A percentile compares a stretch with the other conserved stretches of the same genome.
Conservation (phyloP, 2,797 vertebrate genomes). For the Chloroceryle amazona region DNA sequence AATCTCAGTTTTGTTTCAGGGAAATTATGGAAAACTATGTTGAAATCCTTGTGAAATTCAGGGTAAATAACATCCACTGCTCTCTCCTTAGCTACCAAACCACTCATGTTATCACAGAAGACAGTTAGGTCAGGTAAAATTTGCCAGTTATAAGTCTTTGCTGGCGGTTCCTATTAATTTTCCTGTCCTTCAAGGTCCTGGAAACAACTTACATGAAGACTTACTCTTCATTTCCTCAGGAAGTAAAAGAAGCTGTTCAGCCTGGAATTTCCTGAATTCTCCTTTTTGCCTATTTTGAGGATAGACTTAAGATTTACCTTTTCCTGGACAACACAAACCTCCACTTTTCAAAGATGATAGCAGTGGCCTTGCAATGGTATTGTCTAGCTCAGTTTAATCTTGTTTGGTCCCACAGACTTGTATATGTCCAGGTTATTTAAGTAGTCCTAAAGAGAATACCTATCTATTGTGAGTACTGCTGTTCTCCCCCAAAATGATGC, state of each 20-base stretch:
- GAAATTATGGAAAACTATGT: background rate
- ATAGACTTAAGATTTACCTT: background rate
- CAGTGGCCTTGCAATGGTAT: background rate
- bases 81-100: background rate
- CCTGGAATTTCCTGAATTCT: background rate
- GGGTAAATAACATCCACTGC: background rate
- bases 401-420: background rate
- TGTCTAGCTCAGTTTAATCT: background rate
- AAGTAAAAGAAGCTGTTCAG: background rate
- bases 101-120: background rate
- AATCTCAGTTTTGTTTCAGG: background rate
- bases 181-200: background rate
- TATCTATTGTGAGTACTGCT: background rate
- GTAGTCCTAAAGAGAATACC: background rate
- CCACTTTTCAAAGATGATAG: background rate
- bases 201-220: background rate
- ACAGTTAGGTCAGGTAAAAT: background rate
- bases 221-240: background rate
- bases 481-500: background rate
- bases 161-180: background rate
- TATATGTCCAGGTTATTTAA: background rate
- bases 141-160: background rate
- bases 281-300: background rate
- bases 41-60: background rate
- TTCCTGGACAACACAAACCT: background rate